Evolutionary conservation across 2,888 invertebrate genomes (phyloP).

Genomic region (Drosophila nr. perissopoda): DNA sequence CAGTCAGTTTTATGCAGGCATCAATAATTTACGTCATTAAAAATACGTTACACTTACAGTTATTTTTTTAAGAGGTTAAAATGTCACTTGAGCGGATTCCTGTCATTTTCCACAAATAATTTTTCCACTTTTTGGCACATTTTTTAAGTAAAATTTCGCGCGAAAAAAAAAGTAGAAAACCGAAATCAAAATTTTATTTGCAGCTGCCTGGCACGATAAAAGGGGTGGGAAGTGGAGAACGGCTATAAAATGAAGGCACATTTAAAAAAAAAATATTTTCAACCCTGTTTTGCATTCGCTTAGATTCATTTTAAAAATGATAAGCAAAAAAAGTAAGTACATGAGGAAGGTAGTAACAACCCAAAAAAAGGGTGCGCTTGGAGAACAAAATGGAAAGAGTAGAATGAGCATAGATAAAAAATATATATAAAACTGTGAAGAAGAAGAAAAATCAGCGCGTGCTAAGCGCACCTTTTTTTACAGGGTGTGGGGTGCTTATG

Average conservation of each 20-base stretch:
- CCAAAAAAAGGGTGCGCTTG: constrained; percentile 47
- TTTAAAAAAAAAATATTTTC: constrained; percentile 38
- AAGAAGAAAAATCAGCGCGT: constrained; percentile 57
- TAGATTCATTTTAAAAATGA: constrained; percentile 49
- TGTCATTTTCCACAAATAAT: constrained; percentile 44
- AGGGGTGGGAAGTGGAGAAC: constrained; percentile 66
- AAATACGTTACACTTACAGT: constrained; percentile 70
- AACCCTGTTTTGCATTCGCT: constrained; percentile 75
- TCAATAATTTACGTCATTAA: constrained; percentile 42
- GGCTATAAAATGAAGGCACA: constrained; percentile 52
- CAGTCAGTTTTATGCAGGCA: constrained; percentile 64
- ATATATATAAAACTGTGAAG: constrained; percentile 11
- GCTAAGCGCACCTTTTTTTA: constrained; percentile 63
- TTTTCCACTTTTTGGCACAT: constrained; percentile 40
- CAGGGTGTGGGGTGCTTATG: constrained; percentile 2
- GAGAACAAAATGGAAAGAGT: constrained; percentile 1
- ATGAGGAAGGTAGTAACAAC: constrained; percentile 32
- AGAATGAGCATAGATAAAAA: constrained; percentile 21
- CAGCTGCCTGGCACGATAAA: constrained; percentile 60
- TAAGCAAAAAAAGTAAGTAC: constrained; percentile 58
- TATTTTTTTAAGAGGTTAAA: constrained; percentile 69
- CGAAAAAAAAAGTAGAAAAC: constrained; percentile 38
- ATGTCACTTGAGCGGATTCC: constrained; percentile 77
- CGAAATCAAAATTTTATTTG: constrained; percentile 36
- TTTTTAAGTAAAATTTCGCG: constrained; percentile 69